These are phyloP conservation scores for Drosophila fungiperda DNA, from an alignment of 2,888 invertebrate genomes.

Conservation along the genomic window DNA sequence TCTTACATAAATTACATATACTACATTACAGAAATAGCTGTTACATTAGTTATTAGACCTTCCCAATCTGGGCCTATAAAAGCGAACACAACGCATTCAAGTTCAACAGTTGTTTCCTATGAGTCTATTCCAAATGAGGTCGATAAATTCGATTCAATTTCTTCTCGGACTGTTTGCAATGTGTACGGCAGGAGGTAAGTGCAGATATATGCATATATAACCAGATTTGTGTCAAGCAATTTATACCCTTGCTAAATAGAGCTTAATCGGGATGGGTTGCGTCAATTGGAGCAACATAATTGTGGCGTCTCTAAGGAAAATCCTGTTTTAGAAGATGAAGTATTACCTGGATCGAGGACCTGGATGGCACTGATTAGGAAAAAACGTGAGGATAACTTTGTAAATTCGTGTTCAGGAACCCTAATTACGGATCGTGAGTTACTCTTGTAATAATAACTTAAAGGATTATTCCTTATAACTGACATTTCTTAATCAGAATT, in stretches of 20 bases:
- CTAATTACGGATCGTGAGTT: slow-evolving; percentile 31
- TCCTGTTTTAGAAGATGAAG: background rate
- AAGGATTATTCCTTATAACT: background rate
- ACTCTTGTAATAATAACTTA: background rate
- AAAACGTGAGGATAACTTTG: too few species aligned
- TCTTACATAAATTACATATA: too few species aligned
- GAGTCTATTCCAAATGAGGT: slow-evolving; percentile 12
- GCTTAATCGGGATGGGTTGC: slow-evolving; percentile 10
- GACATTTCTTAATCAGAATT: slow-evolving; percentile 10
- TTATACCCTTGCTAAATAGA: slow-evolving; percentile 3
- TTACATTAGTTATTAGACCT: background rate
- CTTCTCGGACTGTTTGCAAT: background rate
- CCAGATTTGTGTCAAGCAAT: too few species aligned
- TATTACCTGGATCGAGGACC: slow-evolving; percentile 2
- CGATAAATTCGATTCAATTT: background rate
- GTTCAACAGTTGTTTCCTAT: background rate
- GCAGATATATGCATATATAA: background rate
- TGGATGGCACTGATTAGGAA: slow-evolving; percentile 20
- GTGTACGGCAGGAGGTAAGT: slow-evolving; percentile 7
- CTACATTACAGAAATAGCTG: too few species aligned
- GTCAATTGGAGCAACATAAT: slow-evolving; percentile 14
- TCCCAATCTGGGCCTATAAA: slow-evolving; percentile 3
- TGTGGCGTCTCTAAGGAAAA: slow-evolving; percentile 9
- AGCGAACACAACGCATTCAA: background rate
- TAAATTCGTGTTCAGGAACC: slow-evolving; percentile 3